Base-by-base conservation (phyloP, 2,113 vertebrate species). In the Aegotheles bennettii region DNA sequence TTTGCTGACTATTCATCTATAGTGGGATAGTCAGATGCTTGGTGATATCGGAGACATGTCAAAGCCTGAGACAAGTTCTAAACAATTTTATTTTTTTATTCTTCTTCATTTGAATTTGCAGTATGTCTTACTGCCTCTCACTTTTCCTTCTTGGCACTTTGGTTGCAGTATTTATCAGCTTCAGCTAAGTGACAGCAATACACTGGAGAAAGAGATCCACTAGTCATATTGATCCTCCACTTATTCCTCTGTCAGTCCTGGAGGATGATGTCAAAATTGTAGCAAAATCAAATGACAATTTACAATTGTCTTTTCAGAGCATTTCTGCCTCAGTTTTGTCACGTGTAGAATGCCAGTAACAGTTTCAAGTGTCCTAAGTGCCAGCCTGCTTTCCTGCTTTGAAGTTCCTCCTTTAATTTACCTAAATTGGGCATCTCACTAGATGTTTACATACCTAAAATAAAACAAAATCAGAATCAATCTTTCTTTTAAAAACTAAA, bases 161-260 rank as follows among this genome's bases (percentile, higher is more conserved):
- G 26, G 21, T n/a, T 91, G 45, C 57, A 50, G 64, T 56, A 81
- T 90, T 92, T 96, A 85, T 90, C 59, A 84, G 69, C 65, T 60
- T 79, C 53, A 93, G 85, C 88, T 88, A 95, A 94, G 80, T 85
- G 68, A 89, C 25, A 90, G 54, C 67, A 61, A 88, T 81, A 70
- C 13, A 68, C 31, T 60, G 68, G 71, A 43, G 67, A 74, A 75
- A 63, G 42, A 85, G 28, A 94, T 91, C 89, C 60, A n/a, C 7
- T 5, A 48, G 7, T 67, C 17, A 19, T 84, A 96, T 87, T 45
- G 88, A 71, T 87, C 75, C 47, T 85, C 53, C 31, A 0, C 54
- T 84, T 63, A 76, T 93, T 77, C 47, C 29, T 25, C 21, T 82
- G 40, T 73, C 74, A 53, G 5, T 83, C 26, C 16, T 5, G 36